Evolutionary conservation across 53 echinoderm and acorn worm genomes (phyloP), one percentile per base, ranked within the genome.

Genomic region (Antedon mediterranea): DNA sequence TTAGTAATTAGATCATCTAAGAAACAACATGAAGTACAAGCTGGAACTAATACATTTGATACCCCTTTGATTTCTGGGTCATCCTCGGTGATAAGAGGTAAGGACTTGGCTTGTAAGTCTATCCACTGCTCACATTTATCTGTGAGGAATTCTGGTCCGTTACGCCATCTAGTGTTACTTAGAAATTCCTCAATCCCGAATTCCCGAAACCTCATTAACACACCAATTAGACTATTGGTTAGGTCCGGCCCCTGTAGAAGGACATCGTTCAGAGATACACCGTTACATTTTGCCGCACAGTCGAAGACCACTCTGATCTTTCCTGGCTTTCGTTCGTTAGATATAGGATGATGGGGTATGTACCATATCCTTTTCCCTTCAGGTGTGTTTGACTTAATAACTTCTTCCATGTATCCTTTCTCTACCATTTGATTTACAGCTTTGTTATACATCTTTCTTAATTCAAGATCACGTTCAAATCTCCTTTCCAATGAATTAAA

Each of bases 131-230:
- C 41, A 28, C 1, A 29, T 23, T 28, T 28, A 42, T 81, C 34
- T 23, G 74, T n/a, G 28, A 81, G 74, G 28, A 81, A 81, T 0
- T 30, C 32, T 28, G 81, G 81, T 18, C 81, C 81, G 74, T 80
- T 9, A 9, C 31, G 5, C 80, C 80, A 80, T 73, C 80, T 30
- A 27, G 73, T 34, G 73, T 80, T 74, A 34, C 18, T 32, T 29
- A 81, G 42, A 74, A 81, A 81, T n/a, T 81, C 73, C 18, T 74
- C 34, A 33, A 81, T 81, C 0, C 85, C 77, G n/a, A n/a, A n/a
- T 34, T 34, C 78, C 33, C 82, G 20, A 33, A 82, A 82, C 32
- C 76, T 30, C 33, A 82, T 32, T 32, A 83, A 29, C 28, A 83
- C 83, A 9, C 78, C 77, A 28, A 83, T 72, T 26, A 83, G 23